Evolutionary conservation across 2,113 vertebrate genomes (phyloP), one percentile per base, ranked within the genome.

Genomic region (Cottus gobio): DNA sequence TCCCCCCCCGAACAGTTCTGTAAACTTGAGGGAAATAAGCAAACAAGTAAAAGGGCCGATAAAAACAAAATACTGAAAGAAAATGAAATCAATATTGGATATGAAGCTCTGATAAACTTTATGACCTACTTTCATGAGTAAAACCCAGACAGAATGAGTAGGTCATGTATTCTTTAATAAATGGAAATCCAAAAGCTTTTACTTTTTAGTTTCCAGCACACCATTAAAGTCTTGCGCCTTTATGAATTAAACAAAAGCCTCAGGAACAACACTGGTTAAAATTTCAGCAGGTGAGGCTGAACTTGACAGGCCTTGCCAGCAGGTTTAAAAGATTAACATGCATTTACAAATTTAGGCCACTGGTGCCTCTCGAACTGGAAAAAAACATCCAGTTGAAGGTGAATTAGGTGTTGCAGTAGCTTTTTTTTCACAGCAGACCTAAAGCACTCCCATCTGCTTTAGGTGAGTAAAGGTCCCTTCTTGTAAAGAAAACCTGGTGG

Each of bases 171-270:
- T 69, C 31, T 62, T 18, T 72, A 67, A 65, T 5, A 71, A 67
- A 72, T 3, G 3, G 13, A 62, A 13, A 61, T 48, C 28, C 50
- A 80, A 87, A 87, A 81, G 63, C 52, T 75, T 91, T 79, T 73
- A 15, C 22, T 79, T 71, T 90, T 62, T n/a, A 64, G 15, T 67
- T 78, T 73, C 39, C 36, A 73, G 20, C 56, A 24, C 12, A 68
- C 73, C 52, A 78, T 81, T 85, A 75, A 79, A 75, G 39, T 46
- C 67, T 79, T 24, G 22, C 73, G 67, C 57, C 75, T 77, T 73
- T 81, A 72, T 89, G 79, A 90, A 91, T 92, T 85, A 92, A 93
- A 90, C 82, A 92, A 62, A 77, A 88, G 83, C 78, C 71, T 80
- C 62, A 75, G 46, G 58, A 80, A 82, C 67, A 80, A 84, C 54